A percentile compares a stretch with the other conserved stretches of the same genome.
Evolutionary conservation across 2,797 vertebrate genomes (phyloP).

Genomic region (Cyclopterus lumpus): DNA sequence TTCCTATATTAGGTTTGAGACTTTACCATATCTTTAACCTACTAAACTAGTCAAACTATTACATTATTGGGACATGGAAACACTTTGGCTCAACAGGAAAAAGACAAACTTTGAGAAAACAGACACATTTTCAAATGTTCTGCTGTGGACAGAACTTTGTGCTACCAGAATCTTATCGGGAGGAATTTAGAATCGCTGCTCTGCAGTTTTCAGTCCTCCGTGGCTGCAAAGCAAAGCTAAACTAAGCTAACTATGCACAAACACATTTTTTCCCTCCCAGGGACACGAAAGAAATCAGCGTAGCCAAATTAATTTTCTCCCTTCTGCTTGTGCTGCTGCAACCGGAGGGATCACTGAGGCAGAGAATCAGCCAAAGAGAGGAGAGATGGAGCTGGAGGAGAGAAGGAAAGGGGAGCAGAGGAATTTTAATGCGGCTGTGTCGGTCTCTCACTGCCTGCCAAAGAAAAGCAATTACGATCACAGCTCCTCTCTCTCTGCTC

Average conservation of each 20-base stretch:
- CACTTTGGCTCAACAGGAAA: slow-evolving; percentile 18
- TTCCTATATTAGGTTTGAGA: neutral
- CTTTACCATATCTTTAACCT: neutral
- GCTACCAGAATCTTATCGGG: slow-evolving; percentile 65
- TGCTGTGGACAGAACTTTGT: slow-evolving; percentile 59
- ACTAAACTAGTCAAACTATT: neutral
- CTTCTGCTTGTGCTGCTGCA: slow-evolving; percentile 72
- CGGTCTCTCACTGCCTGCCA: slow-evolving; percentile 73
- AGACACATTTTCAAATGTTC: slow-evolving; percentile 46
- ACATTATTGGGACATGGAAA: neutral
- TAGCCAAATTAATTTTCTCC: slow-evolving; percentile 80
- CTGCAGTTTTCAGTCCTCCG: slow-evolving; percentile 66
- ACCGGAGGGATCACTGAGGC: slow-evolving; percentile 76
- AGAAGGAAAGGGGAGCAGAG: slow-evolving; percentile 72
- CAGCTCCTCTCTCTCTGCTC: slow-evolving; percentile 37
- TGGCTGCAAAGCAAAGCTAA: slow-evolving; percentile 56
- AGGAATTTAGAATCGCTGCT: slow-evolving; percentile 69
- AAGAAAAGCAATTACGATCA: slow-evolving; percentile 81
- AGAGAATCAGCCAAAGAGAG: slow-evolving; percentile 69
- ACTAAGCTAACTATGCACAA: slow-evolving; percentile 73
- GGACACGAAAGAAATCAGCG: slow-evolving; percentile 65
- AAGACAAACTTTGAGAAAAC: slow-evolving; percentile 35
- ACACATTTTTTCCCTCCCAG: slow-evolving; percentile 40
- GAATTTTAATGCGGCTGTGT: slow-evolving; percentile 82
- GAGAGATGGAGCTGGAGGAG: slow-evolving; percentile 68